Base-by-base conservation (phyloP, 2,113 vertebrate genomes). In the Gopherus evgoodei region DNA sequence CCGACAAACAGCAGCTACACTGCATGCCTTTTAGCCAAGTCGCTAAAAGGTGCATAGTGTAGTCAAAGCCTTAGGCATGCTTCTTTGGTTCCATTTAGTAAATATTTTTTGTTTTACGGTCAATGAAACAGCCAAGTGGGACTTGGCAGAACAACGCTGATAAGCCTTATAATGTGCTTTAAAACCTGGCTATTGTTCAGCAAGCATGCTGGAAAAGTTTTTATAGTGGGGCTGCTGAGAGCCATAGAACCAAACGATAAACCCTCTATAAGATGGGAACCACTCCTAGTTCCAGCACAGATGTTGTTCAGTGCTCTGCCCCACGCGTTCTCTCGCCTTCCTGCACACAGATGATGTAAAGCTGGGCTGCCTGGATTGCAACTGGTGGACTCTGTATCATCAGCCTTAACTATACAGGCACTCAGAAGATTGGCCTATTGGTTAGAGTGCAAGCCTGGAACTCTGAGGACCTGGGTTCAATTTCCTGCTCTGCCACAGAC, bases 41-140 rank as follows among this genome's bases (percentile, higher is more conserved):
- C 21, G 21, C 21, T 54, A 22, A 54, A 54, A 54, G 53, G 21
- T 54, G 21, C 53, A 2, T 54, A 54, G 53, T 54, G 53, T 22
- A 54, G 53, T 22, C 53, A 54, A 54, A 88, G 17, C 31, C 88
- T 86, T 49, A 47, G n/a, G 72, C 89, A 35, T 53, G 31, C 69
- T 91, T 93, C 95, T 81, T 72, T 89, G 80, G 57, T 91, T 38
- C 50, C 81, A 0, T 49, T 62, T 57, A 91, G 47, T 59, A 90
- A 90, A 75, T 56, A 83, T 6, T 27, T 47, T 90, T 96, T 88
- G 11, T 47, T 78, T 78, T 92, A 83, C 80, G 88, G 81, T 50
- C 79, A 65, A 31, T 91, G 56, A 88, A 31, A 38, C 38, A 89
- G 87, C 83, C 85, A 95, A 79, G 14, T 17, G 53, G 7, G 5